These are phyloP conservation scores for Noctua fimbriata DNA, from an alignment of 2,888 invertebrate genomes.

Conservation along the genomic window DNA sequence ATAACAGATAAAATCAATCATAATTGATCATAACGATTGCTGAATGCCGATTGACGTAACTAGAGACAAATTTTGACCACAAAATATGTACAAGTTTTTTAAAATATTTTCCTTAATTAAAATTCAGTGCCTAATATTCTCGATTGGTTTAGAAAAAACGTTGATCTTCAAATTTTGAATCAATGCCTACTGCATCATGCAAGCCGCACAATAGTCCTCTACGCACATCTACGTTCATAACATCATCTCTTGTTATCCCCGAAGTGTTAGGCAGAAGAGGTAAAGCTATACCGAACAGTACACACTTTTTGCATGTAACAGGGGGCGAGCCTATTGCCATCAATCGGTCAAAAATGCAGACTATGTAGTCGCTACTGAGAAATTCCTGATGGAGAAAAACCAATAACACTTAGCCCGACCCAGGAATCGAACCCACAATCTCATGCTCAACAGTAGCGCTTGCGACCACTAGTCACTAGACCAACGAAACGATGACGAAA, in stretches of 20 bases:
- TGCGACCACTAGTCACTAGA: not conserved
- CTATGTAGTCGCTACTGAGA: too few relatives aligned
- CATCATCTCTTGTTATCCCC: not conserved
- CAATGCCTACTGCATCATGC: not conserved
- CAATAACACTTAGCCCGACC: not conserved
- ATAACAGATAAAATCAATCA: not conserved
- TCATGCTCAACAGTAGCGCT: not conserved
- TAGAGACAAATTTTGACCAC: not conserved
- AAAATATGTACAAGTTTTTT: constrained; percentile 1
- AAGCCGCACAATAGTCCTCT: not conserved
- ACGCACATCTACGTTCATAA: not conserved
- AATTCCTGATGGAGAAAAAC: not conserved
- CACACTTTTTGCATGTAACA: not conserved
- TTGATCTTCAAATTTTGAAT: constrained; percentile 2
- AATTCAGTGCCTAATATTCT: not conserved
- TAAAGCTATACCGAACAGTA: not conserved
- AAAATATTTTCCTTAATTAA: constrained; percentile 20
- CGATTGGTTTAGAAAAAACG: not conserved
- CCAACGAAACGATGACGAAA: not conserved
- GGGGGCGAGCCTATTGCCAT: not conserved
- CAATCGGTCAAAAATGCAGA: not conserved
- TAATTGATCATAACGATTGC: too few relatives aligned
- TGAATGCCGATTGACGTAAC: too few relatives aligned
- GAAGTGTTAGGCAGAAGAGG: not conserved
- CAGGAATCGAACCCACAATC: not conserved